A percentile compares a stretch with the other conserved stretches of the same genome.
phyloP scores from a whole-genome alignment of 2,113 vertebrate genomes.

The Passerina amoena region DNA sequence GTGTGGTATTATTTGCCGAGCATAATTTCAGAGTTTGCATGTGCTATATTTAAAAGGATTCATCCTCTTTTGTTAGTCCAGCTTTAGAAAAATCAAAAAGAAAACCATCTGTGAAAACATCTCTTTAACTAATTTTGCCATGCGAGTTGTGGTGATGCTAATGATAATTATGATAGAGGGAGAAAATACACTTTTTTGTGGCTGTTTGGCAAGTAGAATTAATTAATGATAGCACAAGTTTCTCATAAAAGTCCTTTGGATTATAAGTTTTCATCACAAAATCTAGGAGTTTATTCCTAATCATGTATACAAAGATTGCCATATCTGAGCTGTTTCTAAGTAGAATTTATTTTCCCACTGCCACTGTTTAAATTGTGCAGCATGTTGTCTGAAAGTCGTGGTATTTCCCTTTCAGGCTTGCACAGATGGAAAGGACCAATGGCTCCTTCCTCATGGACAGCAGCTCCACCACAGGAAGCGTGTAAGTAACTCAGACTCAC shows the following conservation, averaged over 20 bases:
- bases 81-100: conserved; percentile 22
- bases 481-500: conserved; percentile 82
- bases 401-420: conserved; percentile 79
- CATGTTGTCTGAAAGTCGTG: background rate
- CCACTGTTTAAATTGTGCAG: background rate
- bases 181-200: conserved; percentile 11
- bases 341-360: background rate
- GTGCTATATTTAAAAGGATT: conserved; percentile 13
- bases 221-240: conserved; percentile 24
- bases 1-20: background rate
- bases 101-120: conserved; percentile 45
- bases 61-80: conserved; percentile 12
- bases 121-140: conserved; percentile 42
- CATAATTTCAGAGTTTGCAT: conserved; percentile 2
- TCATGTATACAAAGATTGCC: background rate
- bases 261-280: background rate
- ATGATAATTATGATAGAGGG: conserved; percentile 12
- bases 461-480: conserved; percentile 95
- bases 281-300: background rate
- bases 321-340: background rate
- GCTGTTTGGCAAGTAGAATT: conserved; percentile 16
- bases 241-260: background rate
- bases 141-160: background rate
- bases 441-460: conserved; percentile 95
- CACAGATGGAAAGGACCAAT: conserved; percentile 94